phyloP scores from a whole-genome alignment of 30 jellyfish, hydroid and myxozoan species.

The Turritopsis dohrnii region DNA sequence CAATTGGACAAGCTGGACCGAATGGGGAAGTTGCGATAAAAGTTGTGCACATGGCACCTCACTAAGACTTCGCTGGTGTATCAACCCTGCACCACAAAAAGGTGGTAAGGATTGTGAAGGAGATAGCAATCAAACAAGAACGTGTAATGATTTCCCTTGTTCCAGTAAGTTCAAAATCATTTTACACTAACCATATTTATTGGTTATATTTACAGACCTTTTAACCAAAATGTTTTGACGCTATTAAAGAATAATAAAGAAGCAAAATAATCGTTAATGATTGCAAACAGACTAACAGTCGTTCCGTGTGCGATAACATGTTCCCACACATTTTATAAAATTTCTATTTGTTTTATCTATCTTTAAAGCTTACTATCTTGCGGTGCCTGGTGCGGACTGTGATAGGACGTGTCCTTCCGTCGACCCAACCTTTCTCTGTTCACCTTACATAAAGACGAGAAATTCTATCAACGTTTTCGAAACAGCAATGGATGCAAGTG shows the following conservation, averaged over 20 bases:
- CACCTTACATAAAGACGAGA: background rate
- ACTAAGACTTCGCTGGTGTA: conserved; percentile 27
- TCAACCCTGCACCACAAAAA: conserved; percentile 36
- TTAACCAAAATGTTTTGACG: no score
- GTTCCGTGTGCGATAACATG: no score
- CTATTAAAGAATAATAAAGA: no score
- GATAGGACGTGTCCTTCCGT: background rate
- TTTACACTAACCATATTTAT: no score
- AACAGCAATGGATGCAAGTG: conserved; percentile 4
- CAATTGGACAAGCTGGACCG: conserved; percentile 36
- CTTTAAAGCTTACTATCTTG: conserved; percentile 10
- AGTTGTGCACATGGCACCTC: conserved; percentile 37
- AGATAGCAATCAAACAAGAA: background rate
- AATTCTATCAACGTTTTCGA: background rate
- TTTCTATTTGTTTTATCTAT: no score
- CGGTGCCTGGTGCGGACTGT: conserved; percentile 14
- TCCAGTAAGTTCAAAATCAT: conserved; percentile 37
- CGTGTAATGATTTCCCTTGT: conserved; percentile 35
- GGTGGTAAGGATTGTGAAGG: conserved; percentile 43
- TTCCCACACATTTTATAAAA: background rate
- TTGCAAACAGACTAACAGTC: no score
- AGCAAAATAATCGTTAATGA: no score
- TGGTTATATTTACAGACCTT: no score
- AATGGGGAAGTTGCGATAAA: conserved; percentile 39
- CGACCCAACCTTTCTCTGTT: background rate